These are phyloP conservation scores for Apocheima hispidaria DNA, from an alignment of 2,888 invertebrate species.

Conservation along the genomic window DNA sequence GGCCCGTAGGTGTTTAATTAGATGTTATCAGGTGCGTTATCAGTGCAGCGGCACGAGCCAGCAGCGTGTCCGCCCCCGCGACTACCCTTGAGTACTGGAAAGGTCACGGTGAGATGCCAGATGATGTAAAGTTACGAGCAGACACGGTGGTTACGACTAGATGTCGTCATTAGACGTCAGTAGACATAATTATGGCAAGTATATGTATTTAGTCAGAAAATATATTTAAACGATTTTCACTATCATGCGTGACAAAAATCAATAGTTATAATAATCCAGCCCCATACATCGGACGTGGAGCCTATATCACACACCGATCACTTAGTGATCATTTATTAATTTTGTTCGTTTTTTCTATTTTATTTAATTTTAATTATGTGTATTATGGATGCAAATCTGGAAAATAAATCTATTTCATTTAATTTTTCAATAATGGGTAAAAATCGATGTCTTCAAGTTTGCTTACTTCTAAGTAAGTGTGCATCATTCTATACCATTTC, in stretches of 20 bases:
- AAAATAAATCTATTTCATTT: no score
- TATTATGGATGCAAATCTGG: no score
- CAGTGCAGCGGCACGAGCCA: conserved; percentile 42
- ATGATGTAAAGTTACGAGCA: conserved; percentile 5
- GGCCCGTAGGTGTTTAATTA: conserved; percentile 43
- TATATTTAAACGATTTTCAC: background rate
- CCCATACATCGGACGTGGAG: no score
- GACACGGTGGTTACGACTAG: background rate
- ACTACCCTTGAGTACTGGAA: conserved; percentile 3
- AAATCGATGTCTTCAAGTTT: no score
- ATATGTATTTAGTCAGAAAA: conserved; percentile 10
- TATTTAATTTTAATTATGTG: no score
- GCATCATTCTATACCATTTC: no score
- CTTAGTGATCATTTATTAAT: no score
- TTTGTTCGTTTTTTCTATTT: no score
- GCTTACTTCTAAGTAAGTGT: no score
- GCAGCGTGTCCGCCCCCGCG: conserved; percentile 32
- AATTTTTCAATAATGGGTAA: no score
- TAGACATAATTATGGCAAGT: conserved; percentile 16
- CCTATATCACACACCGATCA: no score
- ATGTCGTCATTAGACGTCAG: conserved; percentile 19
- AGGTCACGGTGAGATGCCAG: conserved; percentile 19
- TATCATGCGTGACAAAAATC: background rate
- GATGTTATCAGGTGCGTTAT: conserved; percentile 46
- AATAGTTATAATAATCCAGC: background rate